Conservation (phyloP, 2,888 invertebrate species). For the Leptinotarsa rubiginosa region DNA sequence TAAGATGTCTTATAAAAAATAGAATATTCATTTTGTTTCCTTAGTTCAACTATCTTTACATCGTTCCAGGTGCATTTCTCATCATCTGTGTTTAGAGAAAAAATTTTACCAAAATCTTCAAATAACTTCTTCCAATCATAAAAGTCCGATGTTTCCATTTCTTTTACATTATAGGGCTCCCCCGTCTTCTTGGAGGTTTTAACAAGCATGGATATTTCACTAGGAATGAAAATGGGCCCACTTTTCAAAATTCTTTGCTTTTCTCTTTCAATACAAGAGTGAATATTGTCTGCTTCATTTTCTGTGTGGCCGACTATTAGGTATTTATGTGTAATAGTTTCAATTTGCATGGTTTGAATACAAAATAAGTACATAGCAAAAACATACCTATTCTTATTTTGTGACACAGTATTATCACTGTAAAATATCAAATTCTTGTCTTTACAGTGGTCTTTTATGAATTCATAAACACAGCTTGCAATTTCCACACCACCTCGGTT, state of each 20-base stretch:
- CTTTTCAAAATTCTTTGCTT: slow-evolving; percentile 27
- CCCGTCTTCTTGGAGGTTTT: slow-evolving; percentile 24
- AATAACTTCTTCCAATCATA: slow-evolving; percentile 24
- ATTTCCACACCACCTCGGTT: no score
- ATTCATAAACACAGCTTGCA: no score
- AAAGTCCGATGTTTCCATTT: slow-evolving; percentile 29
- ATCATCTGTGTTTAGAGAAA: not conserved
- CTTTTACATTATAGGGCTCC: slow-evolving; percentile 21
- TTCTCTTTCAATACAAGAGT: slow-evolving; percentile 26
- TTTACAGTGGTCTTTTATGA: no score
- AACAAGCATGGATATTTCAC: slow-evolving; percentile 15
- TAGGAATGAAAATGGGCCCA: slow-evolving; percentile 31
- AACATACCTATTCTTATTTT: slow-evolving; percentile 10
- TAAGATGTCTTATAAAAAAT: slow-evolving; percentile 9
- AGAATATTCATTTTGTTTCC: not conserved
- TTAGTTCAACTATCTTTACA: not conserved
- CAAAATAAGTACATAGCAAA: not conserved
- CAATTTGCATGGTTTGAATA: not conserved
- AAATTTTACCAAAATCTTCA: not conserved
- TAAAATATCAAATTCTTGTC: slow-evolving; percentile 12
- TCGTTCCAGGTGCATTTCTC: not conserved
- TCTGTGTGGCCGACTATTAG: slow-evolving; percentile 9
- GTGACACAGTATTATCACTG: not conserved
- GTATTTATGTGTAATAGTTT: slow-evolving; percentile 12
- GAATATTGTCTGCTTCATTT: slow-evolving; percentile 27